Evolutionary conservation across 2,888 invertebrate genomes (phyloP).

Genomic region (Apotomis betuletana): DNA sequence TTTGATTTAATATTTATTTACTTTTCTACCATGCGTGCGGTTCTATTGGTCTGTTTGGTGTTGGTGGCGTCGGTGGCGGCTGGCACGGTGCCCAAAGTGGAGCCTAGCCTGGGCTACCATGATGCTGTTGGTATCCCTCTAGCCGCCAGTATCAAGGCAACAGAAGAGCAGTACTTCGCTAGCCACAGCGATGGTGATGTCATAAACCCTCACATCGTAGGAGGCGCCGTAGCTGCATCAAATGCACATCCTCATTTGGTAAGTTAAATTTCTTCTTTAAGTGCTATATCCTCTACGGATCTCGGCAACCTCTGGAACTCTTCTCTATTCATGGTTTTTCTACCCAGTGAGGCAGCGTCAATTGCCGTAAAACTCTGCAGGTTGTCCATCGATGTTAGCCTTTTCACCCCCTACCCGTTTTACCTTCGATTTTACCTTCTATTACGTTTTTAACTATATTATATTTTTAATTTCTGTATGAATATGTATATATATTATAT

Average conservation of each 20-base stretch:
- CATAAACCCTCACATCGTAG: conserved; percentile 36
- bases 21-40: conserved; percentile 12
- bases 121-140: conserved; percentile 41
- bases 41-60: conserved; percentile 25
- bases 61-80: conserved; percentile 25
- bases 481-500: too few species aligned
- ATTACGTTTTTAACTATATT: too few species aligned
- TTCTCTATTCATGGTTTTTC: too few species aligned
- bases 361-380: too few species aligned
- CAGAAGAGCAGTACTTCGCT: conserved; percentile 25
- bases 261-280: not conserved
- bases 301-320: too few species aligned
- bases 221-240: conserved; percentile 38
- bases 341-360: too few species aligned
- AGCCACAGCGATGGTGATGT: not conserved
- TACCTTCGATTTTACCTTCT: too few species aligned
- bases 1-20: not conserved
- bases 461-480: too few species aligned
- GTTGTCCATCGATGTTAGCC: too few species aligned
- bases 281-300: too few species aligned
- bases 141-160: conserved; percentile 37
- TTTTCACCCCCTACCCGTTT: too few species aligned
- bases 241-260: conserved; percentile 44
- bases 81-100: not conserved
- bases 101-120: conserved; percentile 34